Base-by-base conservation (phyloP, 1,140 invertebrate species). In the Chionoecetes opilio region DNA sequence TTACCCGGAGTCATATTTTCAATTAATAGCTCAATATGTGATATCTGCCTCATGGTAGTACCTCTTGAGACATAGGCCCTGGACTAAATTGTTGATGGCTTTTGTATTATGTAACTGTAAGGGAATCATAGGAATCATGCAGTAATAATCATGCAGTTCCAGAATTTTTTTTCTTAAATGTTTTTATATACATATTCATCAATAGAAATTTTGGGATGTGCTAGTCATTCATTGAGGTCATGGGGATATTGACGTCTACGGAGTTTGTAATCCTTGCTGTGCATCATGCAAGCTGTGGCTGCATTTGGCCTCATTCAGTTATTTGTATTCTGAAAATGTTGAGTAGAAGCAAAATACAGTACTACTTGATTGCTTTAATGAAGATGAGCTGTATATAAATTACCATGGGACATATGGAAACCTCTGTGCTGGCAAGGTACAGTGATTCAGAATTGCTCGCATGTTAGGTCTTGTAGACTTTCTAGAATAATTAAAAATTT, bases 321-420 rank as follows among this genome's bases (percentile, higher is more conserved):
- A 82, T 92, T 35, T 32, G 38, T 82, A 35, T 92, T 53, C n/a
- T 63, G 26, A 34, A 88, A 53, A 17, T 53, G 21, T 14, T 14
- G 21, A 53, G 46, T 53, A 53, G 46, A 53, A 17, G 21, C 21
- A 17, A 53, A 53, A 53, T 53, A 17, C 46, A 53, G 46, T 53
- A 53, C 46, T 53, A 87, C 35, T 87, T 75, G 11, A 63, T 93
- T 63, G 92, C 86, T 93, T 88, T 87, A 90, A 85, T 41, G 85
- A 91, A 89, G 93, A 91, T 84, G 37, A 85, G 93, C 88, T 91
- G 87, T 90, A 91, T 91, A 94, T 90, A 37, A 94, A 94, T 94
- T 94, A 89, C 91, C 29, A 85, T 94, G 82, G 93, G 93, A 94
- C 93, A 94, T 93, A 93, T 94, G 93, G 82, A 94, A 94, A 88